phyloP scores from a whole-genome alignment of 2,888 invertebrate genomes.

The Syrphus vitripennis region DNA sequence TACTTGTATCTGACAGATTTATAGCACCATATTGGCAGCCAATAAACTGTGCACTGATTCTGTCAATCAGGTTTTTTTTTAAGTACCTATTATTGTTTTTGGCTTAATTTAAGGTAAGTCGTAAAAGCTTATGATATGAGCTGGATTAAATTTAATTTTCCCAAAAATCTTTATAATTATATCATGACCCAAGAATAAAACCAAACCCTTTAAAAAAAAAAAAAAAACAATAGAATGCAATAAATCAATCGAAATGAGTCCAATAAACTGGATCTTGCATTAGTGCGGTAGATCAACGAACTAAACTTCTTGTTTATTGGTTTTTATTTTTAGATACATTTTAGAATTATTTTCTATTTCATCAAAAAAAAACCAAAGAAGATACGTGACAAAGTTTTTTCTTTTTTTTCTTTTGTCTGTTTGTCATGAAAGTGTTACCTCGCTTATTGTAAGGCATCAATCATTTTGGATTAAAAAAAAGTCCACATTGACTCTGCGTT shows the following conservation, averaged over 20 bases:
- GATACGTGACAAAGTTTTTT: constrained; percentile 60
- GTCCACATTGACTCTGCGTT: not conserved
- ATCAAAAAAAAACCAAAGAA: not conserved
- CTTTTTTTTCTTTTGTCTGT: not conserved
- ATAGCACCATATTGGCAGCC: constrained; percentile 34
- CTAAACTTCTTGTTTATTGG: not conserved
- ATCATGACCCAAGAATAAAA: not conserved
- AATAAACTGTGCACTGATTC: constrained; percentile 31
- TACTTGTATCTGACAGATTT: constrained; percentile 20
- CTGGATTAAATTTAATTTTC: not conserved
- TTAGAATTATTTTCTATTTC: not conserved
- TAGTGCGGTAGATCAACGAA: constrained; percentile 38
- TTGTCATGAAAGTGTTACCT: constrained; percentile 48
- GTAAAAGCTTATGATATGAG: constrained; percentile 6
- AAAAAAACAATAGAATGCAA: constrained; percentile 11
- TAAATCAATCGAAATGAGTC: constrained; percentile 60
- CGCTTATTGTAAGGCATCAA: constrained; percentile 38
- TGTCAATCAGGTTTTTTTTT: constrained; percentile 6
- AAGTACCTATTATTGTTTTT: constrained; percentile 2
- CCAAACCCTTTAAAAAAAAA: not conserved
- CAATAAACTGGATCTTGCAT: constrained; percentile 42
- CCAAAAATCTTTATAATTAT: not conserved
- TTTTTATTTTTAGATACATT: not conserved
- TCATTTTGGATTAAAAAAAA: constrained; percentile 62
- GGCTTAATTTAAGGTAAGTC: not conserved